phyloP scores from a whole-genome alignment of 2,888 invertebrate genomes.

The Andrena minutula region DNA sequence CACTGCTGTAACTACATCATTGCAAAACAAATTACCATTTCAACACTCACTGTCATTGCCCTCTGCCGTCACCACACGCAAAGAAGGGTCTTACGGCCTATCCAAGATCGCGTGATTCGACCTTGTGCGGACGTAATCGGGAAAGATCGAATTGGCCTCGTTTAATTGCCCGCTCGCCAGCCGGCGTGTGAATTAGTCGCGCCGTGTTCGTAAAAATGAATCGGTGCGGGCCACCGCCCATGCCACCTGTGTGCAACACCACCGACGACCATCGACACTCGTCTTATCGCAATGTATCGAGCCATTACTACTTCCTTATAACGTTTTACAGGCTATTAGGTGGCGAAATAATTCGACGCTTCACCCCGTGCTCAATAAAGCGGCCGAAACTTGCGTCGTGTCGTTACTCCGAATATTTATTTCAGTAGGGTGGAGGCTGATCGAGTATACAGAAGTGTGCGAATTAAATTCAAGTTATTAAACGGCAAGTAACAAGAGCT shows the following conservation, averaged over 20 bases:
- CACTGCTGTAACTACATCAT: no score
- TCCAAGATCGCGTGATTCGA: not conserved
- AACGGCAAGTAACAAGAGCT: no score
- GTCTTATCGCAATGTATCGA: slow-evolving; percentile 7
- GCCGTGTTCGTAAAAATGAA: slow-evolving; percentile 16
- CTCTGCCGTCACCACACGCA: not conserved
- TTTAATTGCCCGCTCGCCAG: slow-evolving; percentile 42
- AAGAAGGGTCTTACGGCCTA: not conserved
- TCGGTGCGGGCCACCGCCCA: slow-evolving; percentile 1
- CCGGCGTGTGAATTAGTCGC: slow-evolving; percentile 18
- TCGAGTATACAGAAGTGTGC: no score
- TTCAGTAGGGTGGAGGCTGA: no score
- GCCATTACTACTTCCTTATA: slow-evolving; percentile 17
- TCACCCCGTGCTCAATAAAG: not conserved
- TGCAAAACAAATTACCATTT: no score
- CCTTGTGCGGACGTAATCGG: not conserved
- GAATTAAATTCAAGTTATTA: no score
- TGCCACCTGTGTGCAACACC: slow-evolving; percentile 32
- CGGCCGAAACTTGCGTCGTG: no score
- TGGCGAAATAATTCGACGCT: not conserved
- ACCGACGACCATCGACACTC: slow-evolving; percentile 5
- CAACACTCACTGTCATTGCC: not conserved
- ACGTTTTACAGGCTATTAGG: not conserved
- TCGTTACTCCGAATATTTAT: no score
- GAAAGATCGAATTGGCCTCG: slow-evolving; percentile 25